A percentile compares a stretch with the other conserved stretches of the same genome.
phyloP scores from a whole-genome alignment of 2,888 invertebrate species.

The Ephialtes manifestator region DNA sequence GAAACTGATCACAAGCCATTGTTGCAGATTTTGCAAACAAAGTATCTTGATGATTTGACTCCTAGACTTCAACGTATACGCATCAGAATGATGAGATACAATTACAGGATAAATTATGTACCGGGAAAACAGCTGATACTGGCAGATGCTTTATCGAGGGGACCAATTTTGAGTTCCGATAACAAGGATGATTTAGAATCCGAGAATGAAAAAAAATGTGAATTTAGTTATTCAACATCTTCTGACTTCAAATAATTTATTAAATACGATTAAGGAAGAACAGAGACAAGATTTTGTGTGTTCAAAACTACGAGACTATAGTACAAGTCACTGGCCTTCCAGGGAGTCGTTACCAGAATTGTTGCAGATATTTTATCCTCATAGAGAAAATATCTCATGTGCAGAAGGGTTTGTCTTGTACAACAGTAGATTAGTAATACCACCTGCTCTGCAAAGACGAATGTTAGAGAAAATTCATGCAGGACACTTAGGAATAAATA shows the following conservation, averaged over 20 bases:
- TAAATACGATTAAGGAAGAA: neutral
- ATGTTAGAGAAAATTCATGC: neutral
- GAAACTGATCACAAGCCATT: conserved; percentile 82
- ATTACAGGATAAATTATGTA: conserved; percentile 74
- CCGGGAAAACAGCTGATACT: conserved; percentile 77
- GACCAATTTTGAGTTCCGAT: neutral
- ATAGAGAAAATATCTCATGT: neutral
- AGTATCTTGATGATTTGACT: conserved; percentile 77
- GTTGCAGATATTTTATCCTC: neutral
- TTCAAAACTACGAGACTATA: no score
- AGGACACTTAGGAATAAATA: neutral
- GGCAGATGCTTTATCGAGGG: conserved; percentile 74
- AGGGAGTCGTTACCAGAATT: no score
- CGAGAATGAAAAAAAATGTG: neutral
- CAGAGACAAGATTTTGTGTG: neutral
- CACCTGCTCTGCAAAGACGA: neutral
- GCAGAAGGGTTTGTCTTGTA: neutral
- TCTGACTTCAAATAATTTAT: neutral
- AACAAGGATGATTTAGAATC: neutral
- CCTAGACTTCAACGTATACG: conserved; percentile 79
- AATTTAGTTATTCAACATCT: neutral
- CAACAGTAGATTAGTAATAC: neutral
- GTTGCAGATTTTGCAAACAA: conserved; percentile 76
- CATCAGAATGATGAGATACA: conserved; percentile 75
- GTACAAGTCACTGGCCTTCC: no score